These are phyloP conservation scores for Eolophus roseicapilla DNA, from an alignment of 2,113 vertebrate species.

Conservation along the genomic window DNA sequence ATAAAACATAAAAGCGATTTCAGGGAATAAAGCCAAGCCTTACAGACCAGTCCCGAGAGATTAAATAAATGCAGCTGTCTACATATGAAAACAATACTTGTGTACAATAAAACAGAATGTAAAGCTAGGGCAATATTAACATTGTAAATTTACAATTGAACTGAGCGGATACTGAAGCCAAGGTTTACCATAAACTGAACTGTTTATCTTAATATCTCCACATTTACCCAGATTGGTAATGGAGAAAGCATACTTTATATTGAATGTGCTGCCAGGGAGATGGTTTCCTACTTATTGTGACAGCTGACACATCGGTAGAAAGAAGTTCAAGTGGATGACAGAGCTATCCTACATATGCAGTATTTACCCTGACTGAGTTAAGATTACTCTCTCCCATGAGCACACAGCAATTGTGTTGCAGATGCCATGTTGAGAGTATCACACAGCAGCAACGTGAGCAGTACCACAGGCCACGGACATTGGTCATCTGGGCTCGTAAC, in stretches of 20 bases:
- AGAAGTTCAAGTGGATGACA: background rate
- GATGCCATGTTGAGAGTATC: background rate
- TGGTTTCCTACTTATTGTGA: background rate
- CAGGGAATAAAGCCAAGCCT: background rate
- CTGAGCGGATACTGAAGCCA: background rate
- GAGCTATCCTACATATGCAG: background rate
- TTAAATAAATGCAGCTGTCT: background rate
- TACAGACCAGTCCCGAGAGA: background rate
- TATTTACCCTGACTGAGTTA: background rate
- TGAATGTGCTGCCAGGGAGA: background rate
- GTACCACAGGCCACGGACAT: background rate
- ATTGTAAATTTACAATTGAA: background rate
- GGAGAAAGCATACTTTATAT: background rate
- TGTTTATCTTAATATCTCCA: background rate
- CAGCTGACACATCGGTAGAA: background rate
- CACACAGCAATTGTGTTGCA: rapidly evolving
- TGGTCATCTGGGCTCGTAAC: background rate
- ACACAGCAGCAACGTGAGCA: background rate
- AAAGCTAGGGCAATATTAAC: background rate
- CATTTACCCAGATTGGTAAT: background rate
- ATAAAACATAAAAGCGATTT: background rate
- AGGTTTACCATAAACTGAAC: background rate
- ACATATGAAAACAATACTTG: background rate
- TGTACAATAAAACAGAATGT: background rate
- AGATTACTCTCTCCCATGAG: background rate